Evolutionary conservation across 2,888 invertebrate species (phyloP), one percentile per base, ranked within the genome.

Genomic region (Synanthedon tipuliformis): DNA sequence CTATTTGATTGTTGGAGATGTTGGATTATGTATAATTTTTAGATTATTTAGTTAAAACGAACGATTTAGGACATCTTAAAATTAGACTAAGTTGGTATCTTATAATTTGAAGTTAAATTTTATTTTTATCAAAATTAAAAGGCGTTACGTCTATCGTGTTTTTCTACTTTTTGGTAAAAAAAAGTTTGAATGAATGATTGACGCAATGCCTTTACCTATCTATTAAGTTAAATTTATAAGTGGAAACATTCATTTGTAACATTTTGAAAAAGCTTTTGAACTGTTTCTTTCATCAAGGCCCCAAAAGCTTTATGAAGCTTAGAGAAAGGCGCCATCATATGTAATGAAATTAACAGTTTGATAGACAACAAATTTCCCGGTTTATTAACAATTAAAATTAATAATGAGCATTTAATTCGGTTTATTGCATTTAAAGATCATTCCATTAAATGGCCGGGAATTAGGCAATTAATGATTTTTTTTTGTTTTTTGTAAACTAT

Each of bases 361-460:
- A 45, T n/a, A 13, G n/a, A 45, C n/a, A 4, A 45, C n/a, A 12
- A n/a, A 45, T 45, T 45, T n/a, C 45, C 13, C 13, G 45, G 45
- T 45, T 13, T 13, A 45, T 45, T 12, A 45, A 45, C 15, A 13
- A 52, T 57, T 16, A 2, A 16, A 16, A 54, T 55, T 55, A 56
- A 8, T 50, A 18, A 50, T 41, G 54, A 52, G 61, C 58, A 61
- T 62, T 64, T 60, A 45, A 45, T 45, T 45, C 18, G 13, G 23
- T 16, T 49, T 49, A 49, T 49, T 65, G 71, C 69, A 73, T 75
- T 79, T 76, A 75, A 64, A 61, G 58, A 69, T 64, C 76, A 78
- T 78, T 77, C 78, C 76, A 76, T 61, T 57, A 54, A 55, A 52
- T 52, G 65, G 80, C 79, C 81, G 82, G 83, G 81, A 71, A 55